Conservation (phyloP, 2,888 invertebrate genomes). For the Eupithecia exiguata region DNA sequence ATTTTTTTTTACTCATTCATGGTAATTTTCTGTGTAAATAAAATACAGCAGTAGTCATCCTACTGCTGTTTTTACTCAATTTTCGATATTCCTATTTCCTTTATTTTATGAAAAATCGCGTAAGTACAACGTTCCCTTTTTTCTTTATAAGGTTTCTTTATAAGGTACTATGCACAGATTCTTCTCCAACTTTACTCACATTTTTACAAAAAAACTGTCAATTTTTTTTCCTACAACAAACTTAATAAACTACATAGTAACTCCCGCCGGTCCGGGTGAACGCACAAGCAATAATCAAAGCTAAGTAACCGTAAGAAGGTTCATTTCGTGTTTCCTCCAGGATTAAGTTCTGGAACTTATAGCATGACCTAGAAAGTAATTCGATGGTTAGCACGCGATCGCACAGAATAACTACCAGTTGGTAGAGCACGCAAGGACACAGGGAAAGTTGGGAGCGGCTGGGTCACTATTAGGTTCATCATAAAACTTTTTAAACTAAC, state of each 20-base stretch:
- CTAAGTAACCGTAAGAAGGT: slow-evolving; percentile 9
- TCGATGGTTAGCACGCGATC: slow-evolving; percentile 34
- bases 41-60: too few species aligned
- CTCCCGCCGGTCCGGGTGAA: not conserved
- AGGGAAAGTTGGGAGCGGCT: slow-evolving; percentile 13
- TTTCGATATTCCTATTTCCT: too few species aligned
- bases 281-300: slow-evolving; percentile 15
- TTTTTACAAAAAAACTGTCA: not conserved
- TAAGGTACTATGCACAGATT: not conserved
- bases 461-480: not conserved
- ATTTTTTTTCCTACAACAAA: not conserved
- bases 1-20: too few species aligned
- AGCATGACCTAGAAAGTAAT: slow-evolving; percentile 42
- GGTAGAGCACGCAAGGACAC: slow-evolving; percentile 33
- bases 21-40: too few species aligned
- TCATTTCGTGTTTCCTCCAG: slow-evolving; percentile 12
- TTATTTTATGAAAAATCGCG: too few species aligned
- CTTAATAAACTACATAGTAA: not conserved
- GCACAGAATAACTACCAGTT: slow-evolving; percentile 29
- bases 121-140: too few species aligned
- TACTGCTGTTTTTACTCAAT: too few species aligned
- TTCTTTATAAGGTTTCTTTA: too few species aligned
- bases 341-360: slow-evolving; percentile 26
- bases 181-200: not conserved
- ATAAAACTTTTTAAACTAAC: too few species aligned